phyloP scores from a whole-genome alignment of 2,888 invertebrate species.

The Polymixis lichenea region DNA sequence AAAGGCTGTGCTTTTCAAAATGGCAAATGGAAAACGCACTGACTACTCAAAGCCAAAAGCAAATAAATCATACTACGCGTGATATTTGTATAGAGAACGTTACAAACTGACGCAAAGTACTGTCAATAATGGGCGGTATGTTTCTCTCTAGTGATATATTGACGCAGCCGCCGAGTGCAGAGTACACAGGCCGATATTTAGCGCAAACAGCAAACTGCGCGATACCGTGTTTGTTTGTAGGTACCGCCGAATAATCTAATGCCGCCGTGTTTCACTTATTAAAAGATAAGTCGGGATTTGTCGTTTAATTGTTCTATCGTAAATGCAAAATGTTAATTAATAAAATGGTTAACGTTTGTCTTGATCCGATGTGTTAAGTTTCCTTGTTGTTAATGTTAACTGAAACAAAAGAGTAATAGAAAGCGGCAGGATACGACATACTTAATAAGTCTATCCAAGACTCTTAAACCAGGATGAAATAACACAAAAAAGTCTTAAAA shows the following conservation, averaged over 20 bases:
- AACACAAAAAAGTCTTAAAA: background rate
- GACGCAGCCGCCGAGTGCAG: slow-evolving; percentile 48
- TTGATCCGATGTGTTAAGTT: background rate
- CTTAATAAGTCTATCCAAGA: background rate
- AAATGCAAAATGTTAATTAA: slow-evolving; percentile 28
- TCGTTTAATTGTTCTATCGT: slow-evolving; percentile 8
- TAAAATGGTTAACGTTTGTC: background rate
- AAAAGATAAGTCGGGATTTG: slow-evolving; percentile 38
- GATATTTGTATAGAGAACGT: background rate
- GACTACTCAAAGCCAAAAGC: background rate
- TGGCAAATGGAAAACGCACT: background rate
- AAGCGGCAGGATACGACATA: background rate
- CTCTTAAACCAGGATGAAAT: slow-evolving; percentile 2
- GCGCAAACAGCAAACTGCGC: slow-evolving; percentile 38
- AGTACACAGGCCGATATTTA: slow-evolving; percentile 56
- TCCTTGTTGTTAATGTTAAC: background rate
- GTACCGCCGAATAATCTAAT: slow-evolving; percentile 20
- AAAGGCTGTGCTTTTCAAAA: background rate
- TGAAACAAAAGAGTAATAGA: background rate
- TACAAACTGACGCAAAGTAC: slow-evolving; percentile 24
- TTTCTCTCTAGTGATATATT: slow-evolving; percentile 34
- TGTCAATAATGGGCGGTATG: slow-evolving; percentile 57
- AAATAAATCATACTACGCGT: slow-evolving; percentile 4
- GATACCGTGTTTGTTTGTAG: slow-evolving; percentile 16
- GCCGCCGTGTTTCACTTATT: slow-evolving; percentile 25